Evolutionary conservation across 2,888 invertebrate genomes (phyloP).

Genomic region (Aplocera efformata): DNA sequence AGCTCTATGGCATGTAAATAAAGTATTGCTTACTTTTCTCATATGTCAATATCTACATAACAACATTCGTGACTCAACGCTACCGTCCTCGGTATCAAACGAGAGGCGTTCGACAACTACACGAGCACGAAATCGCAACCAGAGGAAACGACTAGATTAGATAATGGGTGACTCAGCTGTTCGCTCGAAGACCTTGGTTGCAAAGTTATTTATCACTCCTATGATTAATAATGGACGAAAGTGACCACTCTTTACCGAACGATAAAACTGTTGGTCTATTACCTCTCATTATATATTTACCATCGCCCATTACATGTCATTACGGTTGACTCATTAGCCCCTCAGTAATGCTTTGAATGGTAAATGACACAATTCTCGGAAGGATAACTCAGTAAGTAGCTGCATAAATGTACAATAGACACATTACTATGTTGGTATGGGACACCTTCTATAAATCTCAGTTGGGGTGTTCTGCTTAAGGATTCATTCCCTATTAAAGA

Average conservation of each 20-base stretch:
- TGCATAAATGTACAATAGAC: too few species aligned
- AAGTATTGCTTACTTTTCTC: constrained; percentile 4
- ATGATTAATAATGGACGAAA: constrained; percentile 12
- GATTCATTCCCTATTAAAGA: too few species aligned
- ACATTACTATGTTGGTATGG: too few species aligned
- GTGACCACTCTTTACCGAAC: constrained; percentile 2
- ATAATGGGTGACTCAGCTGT: constrained; percentile 48
- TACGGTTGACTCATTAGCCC: constrained; percentile 57
- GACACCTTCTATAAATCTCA: too few species aligned
- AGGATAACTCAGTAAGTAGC: constrained; percentile 41
- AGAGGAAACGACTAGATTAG: constrained; percentile 52
- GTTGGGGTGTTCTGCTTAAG: too few species aligned
- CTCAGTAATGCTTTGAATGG: constrained; percentile 48
- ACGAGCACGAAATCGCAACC: constrained; percentile 33
- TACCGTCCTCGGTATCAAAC: constrained; percentile 17
- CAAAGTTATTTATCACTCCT: constrained; percentile 31
- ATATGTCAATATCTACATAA: constrained; percentile 9
- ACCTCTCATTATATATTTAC: constrained; percentile 48
- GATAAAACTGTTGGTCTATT: constrained; percentile 33
- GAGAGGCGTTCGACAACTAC: constrained; percentile 28
- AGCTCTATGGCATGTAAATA: too few species aligned
- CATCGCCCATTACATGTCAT: constrained; percentile 60
- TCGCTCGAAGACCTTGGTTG: constrained; percentile 40
- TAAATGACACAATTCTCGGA: constrained; percentile 57
- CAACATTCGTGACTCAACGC: constrained; percentile 23